phyloP scores from a whole-genome alignment of 2,797 vertebrate species.

The Anguilla pacifica region DNA sequence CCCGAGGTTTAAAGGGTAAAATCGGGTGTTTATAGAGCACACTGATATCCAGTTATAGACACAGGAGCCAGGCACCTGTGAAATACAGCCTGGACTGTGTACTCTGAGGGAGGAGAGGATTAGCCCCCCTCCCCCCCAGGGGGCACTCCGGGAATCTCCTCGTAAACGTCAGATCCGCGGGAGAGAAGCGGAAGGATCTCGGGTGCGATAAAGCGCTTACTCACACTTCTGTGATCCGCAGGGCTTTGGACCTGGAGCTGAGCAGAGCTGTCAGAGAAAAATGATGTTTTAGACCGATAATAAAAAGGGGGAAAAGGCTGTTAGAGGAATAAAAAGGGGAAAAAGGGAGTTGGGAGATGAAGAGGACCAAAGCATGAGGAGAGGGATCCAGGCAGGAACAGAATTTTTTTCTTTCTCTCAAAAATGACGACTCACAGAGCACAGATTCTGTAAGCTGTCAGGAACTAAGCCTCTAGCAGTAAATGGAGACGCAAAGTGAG shows the following conservation, averaged over 20 bases:
- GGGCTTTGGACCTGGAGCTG: background rate
- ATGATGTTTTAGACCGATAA: too few species aligned
- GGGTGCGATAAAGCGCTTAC: background rate
- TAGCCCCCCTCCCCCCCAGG: background rate
- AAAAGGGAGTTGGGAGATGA: background rate
- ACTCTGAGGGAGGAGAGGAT: background rate
- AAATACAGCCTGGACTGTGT: background rate
- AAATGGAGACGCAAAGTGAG: background rate
- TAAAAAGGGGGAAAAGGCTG: background rate
- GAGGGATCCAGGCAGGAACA: background rate
- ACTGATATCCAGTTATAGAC: background rate
- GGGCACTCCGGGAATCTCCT: background rate
- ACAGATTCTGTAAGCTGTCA: background rate
- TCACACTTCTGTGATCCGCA: background rate
- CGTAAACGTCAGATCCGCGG: background rate
- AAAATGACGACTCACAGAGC: background rate
- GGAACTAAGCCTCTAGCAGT: background rate
- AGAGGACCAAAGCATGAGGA: background rate
- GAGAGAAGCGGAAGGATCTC: background rate
- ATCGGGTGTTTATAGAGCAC: background rate
- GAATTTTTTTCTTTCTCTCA: background rate
- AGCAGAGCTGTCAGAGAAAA: background rate
- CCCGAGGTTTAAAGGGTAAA: background rate
- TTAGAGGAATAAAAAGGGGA: background rate
- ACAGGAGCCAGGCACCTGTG: background rate